Evolutionary conservation across 1,140 invertebrate genomes (phyloP), one percentile per base, ranked within the genome.

Genomic region (Heliconius congener): DNA sequence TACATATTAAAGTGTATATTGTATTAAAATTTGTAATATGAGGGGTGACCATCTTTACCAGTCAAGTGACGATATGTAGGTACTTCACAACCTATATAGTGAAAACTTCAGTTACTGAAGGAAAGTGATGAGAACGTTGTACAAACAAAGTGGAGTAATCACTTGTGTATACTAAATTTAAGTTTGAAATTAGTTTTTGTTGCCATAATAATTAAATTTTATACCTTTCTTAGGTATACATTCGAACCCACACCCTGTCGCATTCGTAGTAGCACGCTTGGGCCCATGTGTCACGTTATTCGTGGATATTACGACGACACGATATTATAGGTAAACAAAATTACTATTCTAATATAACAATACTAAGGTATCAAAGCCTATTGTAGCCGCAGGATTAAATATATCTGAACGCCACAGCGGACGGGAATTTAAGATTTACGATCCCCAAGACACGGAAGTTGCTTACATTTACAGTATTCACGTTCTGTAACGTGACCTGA

Each of bases 371-470:
- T 83, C 84, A 77, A 77, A 81, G 82, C 82, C 84, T 83, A 83
- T 83, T 80, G 82, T 74, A 74, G 76, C 77, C 55, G 46, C 30
- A 81, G 84, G 84, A 83, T 76, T 78, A 76, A 76, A 78, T 76
- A 78, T 80, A 79, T 77, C 82, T 71, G 77, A 71, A 82, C 79
- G 79, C 77, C 76, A 71, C 82, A 77, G 77, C 75, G 82, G 82
- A 81, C 77, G 66, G 77, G 76, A 79, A 82, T 80, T 79, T 74
- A 81, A 85, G 81, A 85, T 85, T 85, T 85, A 85, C 84, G 84
- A 81, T 72, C 60, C 84, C 83, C 74, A 37, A 71, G 76, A 50
- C 73, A 76, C 77, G 75, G 72, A 80, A 79, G 78, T 76, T 80
- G 77, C 81, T 79, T 50, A 78, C 71, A 66, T 27, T 66, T 66